phyloP scores from a whole-genome alignment of 2,888 invertebrate species.

The Campoplex nolae region DNA sequence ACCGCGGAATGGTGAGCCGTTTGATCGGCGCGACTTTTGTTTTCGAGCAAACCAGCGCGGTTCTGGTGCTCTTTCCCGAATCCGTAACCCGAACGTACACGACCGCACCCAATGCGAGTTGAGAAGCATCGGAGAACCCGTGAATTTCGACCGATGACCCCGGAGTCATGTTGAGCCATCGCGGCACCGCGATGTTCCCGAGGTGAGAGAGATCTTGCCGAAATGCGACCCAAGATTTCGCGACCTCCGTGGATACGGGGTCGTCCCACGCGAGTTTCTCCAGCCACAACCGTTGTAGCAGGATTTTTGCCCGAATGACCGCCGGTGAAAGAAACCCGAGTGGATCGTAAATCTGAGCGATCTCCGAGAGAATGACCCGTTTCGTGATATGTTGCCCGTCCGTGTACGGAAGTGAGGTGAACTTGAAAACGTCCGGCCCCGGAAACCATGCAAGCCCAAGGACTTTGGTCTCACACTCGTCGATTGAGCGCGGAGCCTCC shows the following conservation, averaged over 20 bases:
- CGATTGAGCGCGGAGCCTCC: background rate
- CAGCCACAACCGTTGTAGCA: background rate
- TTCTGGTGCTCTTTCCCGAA: background rate
- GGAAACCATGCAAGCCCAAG: too few relatives aligned
- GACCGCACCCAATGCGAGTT: background rate
- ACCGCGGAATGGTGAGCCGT: constrained; percentile 48
- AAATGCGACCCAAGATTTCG: too few relatives aligned
- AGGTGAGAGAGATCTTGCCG: too few relatives aligned
- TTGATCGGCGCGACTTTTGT: background rate
- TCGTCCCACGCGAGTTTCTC: background rate
- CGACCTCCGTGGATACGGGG: background rate
- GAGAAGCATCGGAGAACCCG: background rate
- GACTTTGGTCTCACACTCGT: background rate
- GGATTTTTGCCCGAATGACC: background rate
- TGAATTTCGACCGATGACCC: too few relatives aligned
- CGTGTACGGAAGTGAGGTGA: too few relatives aligned
- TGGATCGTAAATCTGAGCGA: background rate
- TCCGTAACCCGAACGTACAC: background rate
- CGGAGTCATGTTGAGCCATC: too few relatives aligned
- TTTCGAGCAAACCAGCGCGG: background rate
- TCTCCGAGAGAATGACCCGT: background rate
- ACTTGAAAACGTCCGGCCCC: too few relatives aligned
- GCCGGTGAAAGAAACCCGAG: background rate
- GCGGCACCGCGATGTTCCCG: too few relatives aligned
- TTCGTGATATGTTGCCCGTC: too few relatives aligned